These are phyloP conservation scores for Nasonia vitripennis DNA, from an alignment of 1,140 invertebrate genomes.

Conservation along the genomic window DNA sequence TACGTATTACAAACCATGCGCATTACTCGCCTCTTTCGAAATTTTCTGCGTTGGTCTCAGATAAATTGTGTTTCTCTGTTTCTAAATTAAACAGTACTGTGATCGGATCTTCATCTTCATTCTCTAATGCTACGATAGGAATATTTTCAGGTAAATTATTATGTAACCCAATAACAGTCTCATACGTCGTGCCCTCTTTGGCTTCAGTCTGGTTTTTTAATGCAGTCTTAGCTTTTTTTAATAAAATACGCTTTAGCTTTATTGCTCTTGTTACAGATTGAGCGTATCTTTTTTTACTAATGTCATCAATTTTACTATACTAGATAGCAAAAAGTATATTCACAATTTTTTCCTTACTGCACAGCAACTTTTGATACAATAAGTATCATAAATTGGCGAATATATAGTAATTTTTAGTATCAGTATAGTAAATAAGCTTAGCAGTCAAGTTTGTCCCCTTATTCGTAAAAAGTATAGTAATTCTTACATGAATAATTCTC, in stretches of 20 bases:
- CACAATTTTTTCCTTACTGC: too few species aligned
- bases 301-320: not conserved
- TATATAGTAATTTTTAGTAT: too few species aligned
- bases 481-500: too few species aligned
- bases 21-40: slow-evolving; percentile 37
- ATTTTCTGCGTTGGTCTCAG: slow-evolving; percentile 46
- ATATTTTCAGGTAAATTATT: slow-evolving; percentile 9
- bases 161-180: slow-evolving; percentile 38
- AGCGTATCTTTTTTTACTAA: slow-evolving; percentile 32
- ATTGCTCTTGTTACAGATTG: slow-evolving; percentile 36
- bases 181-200: slow-evolving; percentile 40
- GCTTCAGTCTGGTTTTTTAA: slow-evolving; percentile 48
- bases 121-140: not conserved
- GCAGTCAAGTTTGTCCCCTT: too few species aligned
- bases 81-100: slow-evolving; percentile 49
- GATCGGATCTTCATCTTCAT: not conserved
- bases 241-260: slow-evolving; percentile 48
- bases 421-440: too few species aligned
- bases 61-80: slow-evolving; percentile 36
- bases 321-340: too few species aligned
- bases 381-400: too few species aligned
- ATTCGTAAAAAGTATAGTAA: too few species aligned
- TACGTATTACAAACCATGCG: slow-evolving; percentile 32
- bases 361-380: too few species aligned
- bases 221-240: slow-evolving; percentile 46